phyloP scores from a whole-genome alignment of 1,140 invertebrate species.

The Sitobion miscanthi region DNA sequence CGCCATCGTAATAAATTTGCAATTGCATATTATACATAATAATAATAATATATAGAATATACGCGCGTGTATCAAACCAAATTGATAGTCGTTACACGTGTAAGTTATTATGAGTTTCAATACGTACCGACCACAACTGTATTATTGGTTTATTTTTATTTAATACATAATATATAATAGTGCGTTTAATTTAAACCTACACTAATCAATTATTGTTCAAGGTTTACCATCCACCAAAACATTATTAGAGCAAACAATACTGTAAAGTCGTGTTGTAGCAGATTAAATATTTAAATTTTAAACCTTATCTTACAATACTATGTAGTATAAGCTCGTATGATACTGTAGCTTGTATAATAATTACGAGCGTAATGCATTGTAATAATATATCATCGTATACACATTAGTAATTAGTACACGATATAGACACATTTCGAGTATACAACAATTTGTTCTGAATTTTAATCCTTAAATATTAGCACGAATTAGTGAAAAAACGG shows the following conservation, averaged over 20 bases:
- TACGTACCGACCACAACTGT: background rate
- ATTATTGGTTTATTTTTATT: slow-evolving; percentile 1
- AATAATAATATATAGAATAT: background rate
- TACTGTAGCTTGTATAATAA: background rate
- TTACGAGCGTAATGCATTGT: background rate
- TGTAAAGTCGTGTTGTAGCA: background rate
- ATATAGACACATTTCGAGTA: background rate
- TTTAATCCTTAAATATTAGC: background rate
- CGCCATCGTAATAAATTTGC: background rate
- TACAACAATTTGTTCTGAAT: background rate
- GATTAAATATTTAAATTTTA: slow-evolving; percentile 5
- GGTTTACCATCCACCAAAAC: background rate
- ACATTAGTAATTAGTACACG: background rate
- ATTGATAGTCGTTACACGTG: background rate
- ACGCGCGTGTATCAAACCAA: background rate
- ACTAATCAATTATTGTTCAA: slow-evolving; percentile 18
- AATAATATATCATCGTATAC: background rate
- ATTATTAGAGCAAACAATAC: slow-evolving; percentile 3
- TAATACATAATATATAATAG: background rate
- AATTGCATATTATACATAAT: background rate
- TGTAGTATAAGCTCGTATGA: background rate
- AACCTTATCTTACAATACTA: background rate
- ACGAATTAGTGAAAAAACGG: background rate
- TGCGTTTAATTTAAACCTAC: background rate
- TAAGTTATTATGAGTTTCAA: slow-evolving; percentile 9